These are phyloP conservation scores for Oplegnathus fasciatus DNA, from an alignment of 2,113 vertebrate genomes.

Conservation along the genomic window DNA sequence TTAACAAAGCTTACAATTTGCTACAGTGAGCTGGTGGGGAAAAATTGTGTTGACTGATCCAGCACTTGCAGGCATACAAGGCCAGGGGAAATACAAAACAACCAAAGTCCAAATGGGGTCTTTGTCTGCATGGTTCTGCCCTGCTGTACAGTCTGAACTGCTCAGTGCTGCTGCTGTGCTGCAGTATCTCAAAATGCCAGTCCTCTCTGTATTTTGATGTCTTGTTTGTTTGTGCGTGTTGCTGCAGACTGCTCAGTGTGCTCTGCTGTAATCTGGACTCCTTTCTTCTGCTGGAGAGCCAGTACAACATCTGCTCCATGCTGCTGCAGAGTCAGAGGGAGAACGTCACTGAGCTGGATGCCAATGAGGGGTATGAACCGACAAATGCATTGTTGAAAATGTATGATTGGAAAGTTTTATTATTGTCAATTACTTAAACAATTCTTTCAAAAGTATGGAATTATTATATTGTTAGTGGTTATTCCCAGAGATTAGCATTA, in stretches of 20 bases:
- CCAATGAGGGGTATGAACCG: conserved; percentile 76
- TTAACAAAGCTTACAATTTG: conserved; percentile 67
- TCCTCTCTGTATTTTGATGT: conserved; percentile 36
- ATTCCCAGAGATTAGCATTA: neutral
- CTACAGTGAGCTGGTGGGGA: conserved; percentile 41
- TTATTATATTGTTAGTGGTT: neutral
- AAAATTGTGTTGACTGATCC: conserved; percentile 53
- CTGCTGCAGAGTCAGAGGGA: conserved; percentile 91
- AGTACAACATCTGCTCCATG: conserved; percentile 89
- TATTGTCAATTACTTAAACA: neutral
- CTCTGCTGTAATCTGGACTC: conserved; percentile 92
- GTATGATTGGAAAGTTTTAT: neutral
- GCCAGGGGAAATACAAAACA: conserved; percentile 36
- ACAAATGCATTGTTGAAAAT: neutral
- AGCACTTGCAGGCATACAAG: conserved; percentile 46
- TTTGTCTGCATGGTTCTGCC: conserved; percentile 18
- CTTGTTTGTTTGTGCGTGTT: conserved; percentile 45
- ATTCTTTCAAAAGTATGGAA: neutral
- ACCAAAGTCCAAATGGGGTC: conserved; percentile 27
- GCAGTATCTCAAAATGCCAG: conserved; percentile 32
- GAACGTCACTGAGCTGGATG: conserved; percentile 81
- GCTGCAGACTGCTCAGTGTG: conserved; percentile 89
- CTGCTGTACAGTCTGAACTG: conserved; percentile 13
- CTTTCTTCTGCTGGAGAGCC: conserved; percentile 92
- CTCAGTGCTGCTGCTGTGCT: neutral